These are phyloP conservation scores for Lordiphosa andalusiaca DNA, from an alignment of 2,888 invertebrate genomes.

Conservation along the genomic window DNA sequence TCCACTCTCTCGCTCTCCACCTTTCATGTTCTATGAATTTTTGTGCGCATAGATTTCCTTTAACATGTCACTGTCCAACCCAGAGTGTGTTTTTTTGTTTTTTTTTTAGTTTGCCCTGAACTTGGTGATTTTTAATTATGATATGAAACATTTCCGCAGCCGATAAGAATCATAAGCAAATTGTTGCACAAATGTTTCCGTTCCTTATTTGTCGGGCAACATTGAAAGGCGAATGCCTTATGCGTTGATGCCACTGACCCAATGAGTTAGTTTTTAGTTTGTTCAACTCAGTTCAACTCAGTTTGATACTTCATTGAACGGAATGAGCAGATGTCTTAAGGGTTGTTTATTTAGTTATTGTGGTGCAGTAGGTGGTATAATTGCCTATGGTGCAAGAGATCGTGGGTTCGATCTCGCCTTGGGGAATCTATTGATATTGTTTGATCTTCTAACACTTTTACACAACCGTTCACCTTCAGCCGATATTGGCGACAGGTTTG, in stretches of 20 bases:
- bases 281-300: constrained; percentile 39
- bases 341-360: too few species aligned
- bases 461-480: too few species aligned
- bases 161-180: constrained; percentile 66
- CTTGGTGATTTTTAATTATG: constrained; percentile 72
- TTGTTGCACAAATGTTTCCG: constrained; percentile 48
- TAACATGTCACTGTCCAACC: constrained; percentile 43
- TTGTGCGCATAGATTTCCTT: constrained; percentile 67
- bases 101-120: constrained; percentile 46
- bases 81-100: constrained; percentile 17
- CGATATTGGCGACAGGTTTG: too few species aligned
- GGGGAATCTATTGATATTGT: too few species aligned
- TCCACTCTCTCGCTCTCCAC: constrained; percentile 29
- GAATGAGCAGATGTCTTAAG: too few species aligned
- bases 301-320: too few species aligned
- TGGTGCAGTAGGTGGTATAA: too few species aligned
- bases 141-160: constrained; percentile 58
- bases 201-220: constrained; percentile 58
- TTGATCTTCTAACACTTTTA: too few species aligned
- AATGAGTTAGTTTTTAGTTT: constrained; percentile 57
- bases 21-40: constrained; percentile 28
- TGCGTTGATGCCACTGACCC: constrained; percentile 73
- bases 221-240: too few species aligned
- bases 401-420: too few species aligned
- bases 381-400: too few species aligned